Percentiles rank a stretch among this genome's conserved stretches.
Conservation (phyloP, 2,888 invertebrate genomes). For the Syritta pipiens region DNA sequence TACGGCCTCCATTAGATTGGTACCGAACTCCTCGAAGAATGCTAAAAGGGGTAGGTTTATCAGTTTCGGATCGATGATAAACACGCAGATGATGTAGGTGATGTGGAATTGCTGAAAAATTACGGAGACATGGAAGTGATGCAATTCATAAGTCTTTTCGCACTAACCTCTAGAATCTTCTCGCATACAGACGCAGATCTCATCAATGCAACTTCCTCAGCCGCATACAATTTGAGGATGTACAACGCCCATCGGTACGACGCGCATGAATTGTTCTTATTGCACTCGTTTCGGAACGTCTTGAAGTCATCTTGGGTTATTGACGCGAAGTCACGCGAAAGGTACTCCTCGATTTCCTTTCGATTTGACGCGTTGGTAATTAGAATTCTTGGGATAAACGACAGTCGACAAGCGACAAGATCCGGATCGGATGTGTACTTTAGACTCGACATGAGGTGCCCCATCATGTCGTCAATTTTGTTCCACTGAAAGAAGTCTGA, state of each 20-base stretch:
- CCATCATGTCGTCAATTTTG: slow-evolving; percentile 76
- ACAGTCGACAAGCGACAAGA: slow-evolving; percentile 72
- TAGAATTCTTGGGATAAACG: slow-evolving; percentile 72
- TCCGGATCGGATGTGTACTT: slow-evolving; percentile 72
- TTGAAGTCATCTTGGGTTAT: slow-evolving; percentile 30
- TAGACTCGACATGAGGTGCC: slow-evolving; percentile 74
- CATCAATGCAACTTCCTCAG: slow-evolving; percentile 75
- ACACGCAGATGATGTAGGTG: slow-evolving; percentile 75
- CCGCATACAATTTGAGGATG: slow-evolving; percentile 74
- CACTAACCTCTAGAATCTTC: slow-evolving; percentile 71
- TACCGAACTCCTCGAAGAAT: slow-evolving; percentile 75
- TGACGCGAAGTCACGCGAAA: slow-evolving; percentile 54
- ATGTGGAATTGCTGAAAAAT: slow-evolving; percentile 71
- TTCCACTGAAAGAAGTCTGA: slow-evolving; percentile 74
- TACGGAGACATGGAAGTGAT: background rate
- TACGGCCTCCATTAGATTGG: slow-evolving; percentile 51
- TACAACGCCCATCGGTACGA: slow-evolving; percentile 76
- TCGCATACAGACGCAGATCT: slow-evolving; percentile 69
- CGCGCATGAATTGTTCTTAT: slow-evolving; percentile 68
- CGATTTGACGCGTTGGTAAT: slow-evolving; percentile 73
- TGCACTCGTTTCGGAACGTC: slow-evolving; percentile 58
- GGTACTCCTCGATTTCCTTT: slow-evolving; percentile 69
- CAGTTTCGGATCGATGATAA: slow-evolving; percentile 74
- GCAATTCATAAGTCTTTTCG: background rate
- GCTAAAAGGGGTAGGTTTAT: slow-evolving; percentile 72